A percentile compares a stretch with the other conserved stretches of the same genome.
phyloP scores from a whole-genome alignment of 37 sponge, comb jelly and placozoan species.

The Oopsacas minuta region DNA sequence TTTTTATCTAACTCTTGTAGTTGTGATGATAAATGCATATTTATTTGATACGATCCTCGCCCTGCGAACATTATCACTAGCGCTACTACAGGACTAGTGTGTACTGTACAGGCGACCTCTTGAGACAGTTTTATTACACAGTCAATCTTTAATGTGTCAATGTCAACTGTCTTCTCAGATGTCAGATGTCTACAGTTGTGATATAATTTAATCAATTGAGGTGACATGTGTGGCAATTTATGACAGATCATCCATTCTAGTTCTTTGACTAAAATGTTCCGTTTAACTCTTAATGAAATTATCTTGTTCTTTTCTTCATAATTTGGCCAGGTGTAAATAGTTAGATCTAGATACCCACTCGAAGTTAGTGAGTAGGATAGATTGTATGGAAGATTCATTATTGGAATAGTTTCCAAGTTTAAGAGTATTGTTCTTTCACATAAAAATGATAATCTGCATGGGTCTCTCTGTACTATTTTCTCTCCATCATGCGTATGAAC shows the following conservation, averaged over 20 bases:
- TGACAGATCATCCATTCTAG: slow-evolving; percentile 17
- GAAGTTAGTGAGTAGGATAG: neutral
- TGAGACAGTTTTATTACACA: neutral
- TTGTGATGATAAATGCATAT: neutral
- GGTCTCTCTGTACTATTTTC: neutral
- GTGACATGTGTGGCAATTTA: neutral
- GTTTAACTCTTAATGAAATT: neutral
- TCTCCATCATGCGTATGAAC: neutral
- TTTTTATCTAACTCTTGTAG: neutral
- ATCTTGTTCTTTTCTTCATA: neutral
- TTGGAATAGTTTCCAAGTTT: neutral
- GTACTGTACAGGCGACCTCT: neutral
- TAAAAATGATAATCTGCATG: neutral
- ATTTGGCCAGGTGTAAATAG: neutral
- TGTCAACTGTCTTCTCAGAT: neutral
- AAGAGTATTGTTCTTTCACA: neutral
- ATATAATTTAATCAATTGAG: neutral
- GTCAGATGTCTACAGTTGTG: neutral
- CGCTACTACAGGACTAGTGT: neutral
- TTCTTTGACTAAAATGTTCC: neutral
- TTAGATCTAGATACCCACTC: neutral
- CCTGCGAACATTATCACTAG: slow-evolving; percentile 9
- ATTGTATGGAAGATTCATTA: neutral
- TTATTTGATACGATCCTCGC: neutral
- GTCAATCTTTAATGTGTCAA: neutral